Evolutionary conservation across 2,888 invertebrate genomes (phyloP), one percentile per base, ranked within the genome.

Genomic region (Operophtera brumata): DNA sequence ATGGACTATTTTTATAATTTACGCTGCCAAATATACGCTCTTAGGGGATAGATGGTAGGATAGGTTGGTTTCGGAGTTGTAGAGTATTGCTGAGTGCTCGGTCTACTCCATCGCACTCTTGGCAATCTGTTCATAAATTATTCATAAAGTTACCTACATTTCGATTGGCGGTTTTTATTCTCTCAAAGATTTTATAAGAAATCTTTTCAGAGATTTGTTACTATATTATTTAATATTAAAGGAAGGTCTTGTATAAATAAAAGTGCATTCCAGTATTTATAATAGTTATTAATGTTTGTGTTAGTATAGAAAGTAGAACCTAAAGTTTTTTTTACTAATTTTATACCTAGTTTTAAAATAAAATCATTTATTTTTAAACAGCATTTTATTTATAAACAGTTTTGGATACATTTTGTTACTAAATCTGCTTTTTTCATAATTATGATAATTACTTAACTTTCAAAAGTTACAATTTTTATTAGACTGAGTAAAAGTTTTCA

Each of bases 271-370:
- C 50, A 47, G 48, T 59, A 56, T 47, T 56, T 61, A 50, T 47
- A 58, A 42, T 59, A 53, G 54, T 57, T 61, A 54, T 52, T 52
- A 55, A 47, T 20, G 4, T 20, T 20, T 20, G 4, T 20, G 43
- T 39, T 42, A 46, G n/a, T 36, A 35, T 36, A 47, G 20, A 35
- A 47, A 45, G 32, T 57, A 50, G 28, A 37, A 43, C 3, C 26
- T 53, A 40, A 47, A 10, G 57, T 61, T 57, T 51, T 61, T 57
- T 51, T 13, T 52, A 60, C 42, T 11, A 25, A 32, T 54, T 61
- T 52, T 11, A 58, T 49, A 20, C 20, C 4, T 20, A 20, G 4
- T 20, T 20, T 51, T 47, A 64, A 62, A 20, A 3, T 20, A 59
- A 43, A 28, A 36, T 36, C 12, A 40, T 9, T 35, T 47, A 41